Evolutionary conservation across 2,888 invertebrate species (phyloP).

Genomic region (Melangyna quadrimaculata): DNA sequence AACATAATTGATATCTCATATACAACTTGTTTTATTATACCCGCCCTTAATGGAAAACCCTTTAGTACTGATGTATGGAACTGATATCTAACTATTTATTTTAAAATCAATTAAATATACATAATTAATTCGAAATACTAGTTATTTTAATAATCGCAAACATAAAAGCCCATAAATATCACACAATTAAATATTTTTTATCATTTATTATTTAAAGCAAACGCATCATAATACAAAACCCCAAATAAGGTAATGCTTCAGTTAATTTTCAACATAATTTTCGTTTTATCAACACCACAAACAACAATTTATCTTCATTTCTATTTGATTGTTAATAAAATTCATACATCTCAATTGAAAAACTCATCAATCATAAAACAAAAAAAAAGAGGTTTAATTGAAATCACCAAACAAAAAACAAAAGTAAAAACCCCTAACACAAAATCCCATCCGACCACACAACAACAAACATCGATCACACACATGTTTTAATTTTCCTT

Average conservation of each 20-base stretch:
- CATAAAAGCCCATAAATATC: background rate
- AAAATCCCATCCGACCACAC: background rate
- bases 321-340: conserved; percentile 37
- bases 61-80: too few species aligned
- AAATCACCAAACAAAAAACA: background rate
- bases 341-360: conserved; percentile 5
- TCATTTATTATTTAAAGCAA: background rate
- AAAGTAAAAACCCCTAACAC: conserved; percentile 25
- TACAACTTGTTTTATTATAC: too few species aligned
- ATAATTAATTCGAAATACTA: background rate
- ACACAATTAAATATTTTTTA: background rate
- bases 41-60: too few species aligned
- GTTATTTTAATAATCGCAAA: background rate
- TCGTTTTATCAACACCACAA: background rate
- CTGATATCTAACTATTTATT: too few species aligned
- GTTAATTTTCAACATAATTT: conserved; percentile 13
- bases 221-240: background rate
- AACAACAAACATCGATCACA: too few species aligned
- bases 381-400: conserved; percentile 17
- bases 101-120: background rate
- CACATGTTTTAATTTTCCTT: background rate
- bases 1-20: too few species aligned
- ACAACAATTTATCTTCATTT: conserved; percentile 44
- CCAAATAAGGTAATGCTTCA: background rate
- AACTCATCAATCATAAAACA: conserved; percentile 41